phyloP scores from a whole-genome alignment of 1,140 invertebrate genomes.

The Macrocentrus cingulum region DNA sequence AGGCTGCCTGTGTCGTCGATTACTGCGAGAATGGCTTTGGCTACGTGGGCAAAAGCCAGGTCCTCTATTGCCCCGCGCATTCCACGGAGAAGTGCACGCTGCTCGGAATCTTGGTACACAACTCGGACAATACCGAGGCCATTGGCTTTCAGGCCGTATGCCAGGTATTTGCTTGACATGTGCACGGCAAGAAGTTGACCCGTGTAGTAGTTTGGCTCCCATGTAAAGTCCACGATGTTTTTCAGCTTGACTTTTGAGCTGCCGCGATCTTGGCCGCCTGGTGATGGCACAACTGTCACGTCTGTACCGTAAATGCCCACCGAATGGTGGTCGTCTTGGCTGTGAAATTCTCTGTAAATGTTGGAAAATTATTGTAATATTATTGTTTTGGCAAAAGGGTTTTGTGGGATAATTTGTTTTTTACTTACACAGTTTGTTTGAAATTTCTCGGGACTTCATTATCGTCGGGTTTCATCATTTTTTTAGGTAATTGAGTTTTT shows the following conservation, averaged over 20 bases:
- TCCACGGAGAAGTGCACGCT: conserved; percentile 82
- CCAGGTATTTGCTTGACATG: conserved; percentile 80
- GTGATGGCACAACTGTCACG: conserved; percentile 71
- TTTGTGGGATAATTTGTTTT: too few relatives aligned
- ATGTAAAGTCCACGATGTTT: conserved; percentile 89
- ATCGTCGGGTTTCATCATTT: conserved; percentile 47
- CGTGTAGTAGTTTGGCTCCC: conserved; percentile 83
- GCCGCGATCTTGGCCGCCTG: conserved; percentile 71
- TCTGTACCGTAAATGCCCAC: conserved; percentile 68
- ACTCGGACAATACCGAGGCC: conserved; percentile 80
- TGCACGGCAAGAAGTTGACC: conserved; percentile 89
- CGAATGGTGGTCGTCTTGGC: conserved; percentile 70
- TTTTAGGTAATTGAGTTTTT: neutral
- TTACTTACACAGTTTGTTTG: conserved; percentile 47
- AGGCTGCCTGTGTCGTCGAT: conserved; percentile 83
- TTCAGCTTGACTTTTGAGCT: conserved; percentile 88
- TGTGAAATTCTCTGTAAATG: conserved; percentile 66
- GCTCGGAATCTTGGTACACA: conserved; percentile 72
- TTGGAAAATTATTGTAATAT: conserved; percentile 9
- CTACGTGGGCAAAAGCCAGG: conserved; percentile 83
- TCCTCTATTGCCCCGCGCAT: conserved; percentile 84
- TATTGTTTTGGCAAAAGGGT: conserved; percentile 1
- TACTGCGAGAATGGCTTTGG: conserved; percentile 78
- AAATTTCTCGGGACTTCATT: conserved; percentile 37
- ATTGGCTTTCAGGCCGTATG: conserved; percentile 84